Evolutionary conservation across 2,797 vertebrate species (phyloP).

Genomic region (Spatula versicolor): DNA sequence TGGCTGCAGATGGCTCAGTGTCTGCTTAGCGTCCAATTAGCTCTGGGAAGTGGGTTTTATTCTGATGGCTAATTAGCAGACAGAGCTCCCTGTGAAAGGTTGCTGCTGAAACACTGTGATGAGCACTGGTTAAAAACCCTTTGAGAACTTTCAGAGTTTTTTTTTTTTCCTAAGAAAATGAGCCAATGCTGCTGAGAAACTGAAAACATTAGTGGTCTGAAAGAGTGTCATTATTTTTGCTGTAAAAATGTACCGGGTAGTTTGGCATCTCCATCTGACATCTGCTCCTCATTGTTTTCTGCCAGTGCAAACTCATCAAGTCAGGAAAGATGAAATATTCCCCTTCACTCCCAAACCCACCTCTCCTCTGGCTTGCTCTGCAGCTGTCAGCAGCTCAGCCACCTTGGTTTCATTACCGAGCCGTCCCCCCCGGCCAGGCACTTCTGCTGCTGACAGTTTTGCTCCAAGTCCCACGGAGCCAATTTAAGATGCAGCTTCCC

Average conservation of each 20-base stretch:
- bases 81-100: neutral
- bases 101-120: conserved; percentile 19
- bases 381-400: conserved; percentile 60
- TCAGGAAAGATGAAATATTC: conserved; percentile 62
- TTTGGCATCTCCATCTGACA: conserved; percentile 58
- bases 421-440: neutral
- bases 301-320: conserved; percentile 68
- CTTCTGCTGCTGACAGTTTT: conserved; percentile 65
- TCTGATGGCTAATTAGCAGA: conserved; percentile 54
- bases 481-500: neutral
- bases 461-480: conserved; percentile 31
- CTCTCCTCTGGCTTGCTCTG: conserved; percentile 46
- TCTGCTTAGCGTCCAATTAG: conserved; percentile 51
- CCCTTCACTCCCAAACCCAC: conserved; percentile 33
- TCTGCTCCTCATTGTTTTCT: conserved; percentile 63
- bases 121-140: conserved; percentile 16
- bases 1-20: conserved; percentile 47
- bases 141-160: neutral
- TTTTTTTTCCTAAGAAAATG: neutral
- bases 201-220: conserved; percentile 59
- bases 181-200: conserved; percentile 21
- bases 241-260: conserved; percentile 40
- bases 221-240: conserved; percentile 50
- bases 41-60: neutral
- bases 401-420: conserved; percentile 53